Evolutionary conservation across 2,797 vertebrate genomes (phyloP), one percentile per base, ranked within the genome.

Genomic region (Mormyrops boulengeri): DNA sequence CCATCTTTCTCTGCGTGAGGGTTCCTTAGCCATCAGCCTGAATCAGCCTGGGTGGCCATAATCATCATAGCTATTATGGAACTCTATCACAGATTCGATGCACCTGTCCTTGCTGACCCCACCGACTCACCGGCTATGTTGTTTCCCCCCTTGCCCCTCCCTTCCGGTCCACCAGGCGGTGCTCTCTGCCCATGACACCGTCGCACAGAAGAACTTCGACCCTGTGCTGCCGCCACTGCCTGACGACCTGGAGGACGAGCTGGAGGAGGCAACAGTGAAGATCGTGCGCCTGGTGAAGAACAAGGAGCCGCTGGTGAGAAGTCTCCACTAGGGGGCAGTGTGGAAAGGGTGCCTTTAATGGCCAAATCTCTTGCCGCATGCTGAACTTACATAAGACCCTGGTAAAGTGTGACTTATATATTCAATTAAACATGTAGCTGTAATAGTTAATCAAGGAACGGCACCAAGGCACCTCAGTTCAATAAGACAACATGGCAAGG

Each of bases 121-220:
- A 14, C 22, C 26, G 26, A 69, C 26, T 30, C 26, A 12, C 62
- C 0, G 11, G 11, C 26, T 1, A 0, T 34, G 9, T 8, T 17
- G 30, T 34, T 7, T 30, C 14, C 4, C n/a, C 38, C 2, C 53
- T 9, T 22, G 19, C 3, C 47, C 38, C 44, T 49, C 80, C 34
- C 66, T 85, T 89, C 47, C 69, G 14, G 3, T 89, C 84, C 66
- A n/a, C 85, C 94, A 99, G 98, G 98, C 98, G 0, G 96, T 99
- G 91, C 96, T 99, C 84, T 95, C 97, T 0, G 98, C 98, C 3
- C 98, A 99, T 0, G 98, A 99, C 95, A 99, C 97, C 0, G 98
- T 99, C 84, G 98, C 98, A 2, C 98, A 97, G 95, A 99, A 99
- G 96, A 98, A 98, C 92, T 99, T 99, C 85, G 98, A 98, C 92